Evolutionary conservation across 2,113 vertebrate species (phyloP).

Genomic region (Microtus pennsylvanicus): DNA sequence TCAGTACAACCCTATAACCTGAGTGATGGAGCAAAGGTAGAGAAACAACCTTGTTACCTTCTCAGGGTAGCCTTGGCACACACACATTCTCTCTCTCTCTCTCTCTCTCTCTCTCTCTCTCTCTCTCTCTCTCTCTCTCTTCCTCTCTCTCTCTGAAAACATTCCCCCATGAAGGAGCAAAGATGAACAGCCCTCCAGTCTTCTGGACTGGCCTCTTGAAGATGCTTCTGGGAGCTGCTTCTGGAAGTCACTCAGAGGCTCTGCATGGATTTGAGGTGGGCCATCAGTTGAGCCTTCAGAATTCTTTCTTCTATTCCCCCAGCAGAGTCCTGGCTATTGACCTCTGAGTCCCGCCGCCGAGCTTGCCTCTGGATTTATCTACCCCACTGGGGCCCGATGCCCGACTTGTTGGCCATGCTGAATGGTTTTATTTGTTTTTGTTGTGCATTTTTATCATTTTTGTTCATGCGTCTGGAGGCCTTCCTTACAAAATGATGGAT

Average conservation of each 20-base stretch:
- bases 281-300: conserved; percentile 30
- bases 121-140: neutral
- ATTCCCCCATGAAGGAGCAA: neutral
- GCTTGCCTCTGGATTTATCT: conserved; percentile 71
- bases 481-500: conserved; percentile 82
- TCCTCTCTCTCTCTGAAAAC: neutral
- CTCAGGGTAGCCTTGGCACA: neutral
- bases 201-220: conserved; percentile 21
- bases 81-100: neutral
- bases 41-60: neutral
- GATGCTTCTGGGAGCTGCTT: neutral
- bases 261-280: conserved; percentile 34
- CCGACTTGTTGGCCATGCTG: conserved; percentile 77
- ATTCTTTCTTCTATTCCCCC: conserved; percentile 66
- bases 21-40: neutral
- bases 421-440: conserved; percentile 79
- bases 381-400: conserved; percentile 70
- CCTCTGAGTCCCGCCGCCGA: conserved; percentile 55
- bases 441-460: conserved; percentile 83
- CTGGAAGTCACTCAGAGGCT: neutral
- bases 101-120: too few relatives aligned
- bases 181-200: neutral
- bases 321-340: conserved; percentile 52
- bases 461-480: conserved; percentile 77
- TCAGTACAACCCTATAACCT: neutral